Evolutionary conservation across 1,140 invertebrate genomes (phyloP).

Genomic region (Forficula auricularia): DNA sequence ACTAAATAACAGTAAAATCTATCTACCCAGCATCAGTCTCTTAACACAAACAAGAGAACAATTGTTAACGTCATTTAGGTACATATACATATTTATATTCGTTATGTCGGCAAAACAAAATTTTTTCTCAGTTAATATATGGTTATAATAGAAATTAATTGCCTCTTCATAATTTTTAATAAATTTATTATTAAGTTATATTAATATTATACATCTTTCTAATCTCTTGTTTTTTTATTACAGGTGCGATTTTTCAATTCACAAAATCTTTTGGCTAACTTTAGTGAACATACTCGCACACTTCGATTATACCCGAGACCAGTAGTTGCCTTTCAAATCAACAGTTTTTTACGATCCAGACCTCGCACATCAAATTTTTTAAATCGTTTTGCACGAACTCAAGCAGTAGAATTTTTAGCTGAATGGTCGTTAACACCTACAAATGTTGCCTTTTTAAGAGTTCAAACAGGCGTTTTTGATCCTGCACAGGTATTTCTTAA

Average conservation of each 20-base stretch:
- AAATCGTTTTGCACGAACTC: conserved; percentile 75
- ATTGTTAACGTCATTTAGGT: no score
- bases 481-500: conserved; percentile 32
- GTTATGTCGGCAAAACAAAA: no score
- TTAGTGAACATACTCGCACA: conserved; percentile 92
- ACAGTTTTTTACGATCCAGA: conserved; percentile 88
- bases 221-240: conserved; percentile 13
- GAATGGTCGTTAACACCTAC: conserved; percentile 94
- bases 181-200: no score
- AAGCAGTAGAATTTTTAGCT: conserved; percentile 95
- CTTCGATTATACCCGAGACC: conserved; percentile 90
- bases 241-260: conserved; percentile 95
- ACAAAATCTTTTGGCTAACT: conserved; percentile 89
- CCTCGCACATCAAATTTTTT: conserved; percentile 75
- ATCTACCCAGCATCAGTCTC: no score
- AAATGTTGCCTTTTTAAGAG: conserved; percentile 90
- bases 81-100: no score
- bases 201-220: no score
- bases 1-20: no score
- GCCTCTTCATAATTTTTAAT: no score
- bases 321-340: conserved; percentile 96
- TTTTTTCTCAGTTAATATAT: no score
- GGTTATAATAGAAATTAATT: no score
- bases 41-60: no score
- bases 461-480: conserved; percentile 91